A percentile compares a stretch with the other conserved stretches of the same genome.
Evolutionary conservation across 2,113 vertebrate genomes (phyloP).

Genomic region (Epinephelus moara): DNA sequence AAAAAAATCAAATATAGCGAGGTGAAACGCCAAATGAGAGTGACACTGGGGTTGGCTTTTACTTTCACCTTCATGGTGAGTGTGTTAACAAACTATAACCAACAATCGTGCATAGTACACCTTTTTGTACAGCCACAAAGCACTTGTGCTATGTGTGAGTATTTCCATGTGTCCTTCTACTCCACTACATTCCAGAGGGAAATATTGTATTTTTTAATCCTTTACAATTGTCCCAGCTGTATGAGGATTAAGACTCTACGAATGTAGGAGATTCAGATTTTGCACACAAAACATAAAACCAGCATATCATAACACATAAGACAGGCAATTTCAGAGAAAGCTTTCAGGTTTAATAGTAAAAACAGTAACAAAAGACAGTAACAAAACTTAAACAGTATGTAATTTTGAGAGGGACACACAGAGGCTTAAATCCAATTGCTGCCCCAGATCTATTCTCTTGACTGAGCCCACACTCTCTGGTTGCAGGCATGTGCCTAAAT

Average conservation of each 20-base stretch:
- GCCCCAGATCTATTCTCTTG: conserved; percentile 7
- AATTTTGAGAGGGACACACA: neutral
- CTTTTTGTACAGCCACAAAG: neutral
- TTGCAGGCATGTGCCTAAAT: conserved; percentile 7
- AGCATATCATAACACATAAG: neutral
- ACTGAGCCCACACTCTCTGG: neutral
- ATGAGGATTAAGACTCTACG: no score
- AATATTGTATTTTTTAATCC: neutral
- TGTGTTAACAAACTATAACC: no score
- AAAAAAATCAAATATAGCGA: no score
- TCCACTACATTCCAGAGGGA: neutral
- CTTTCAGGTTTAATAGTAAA: no score
- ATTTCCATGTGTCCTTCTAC: neutral
- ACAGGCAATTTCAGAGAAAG: no score
- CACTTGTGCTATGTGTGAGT: neutral
- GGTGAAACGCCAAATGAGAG: no score
- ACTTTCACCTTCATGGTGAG: no score
- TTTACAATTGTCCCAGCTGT: neutral
- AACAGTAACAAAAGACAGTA: no score
- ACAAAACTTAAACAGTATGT: neutral
- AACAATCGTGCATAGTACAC: no score
- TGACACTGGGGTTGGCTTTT: no score
- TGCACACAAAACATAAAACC: neutral
- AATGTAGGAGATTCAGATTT: neutral
- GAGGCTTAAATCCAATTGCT: neutral